Percentiles rank a stretch among this genome's conserved stretches.
Conservation (phyloP, 2,113 vertebrate species). For the Podarcis muralis region DNA sequence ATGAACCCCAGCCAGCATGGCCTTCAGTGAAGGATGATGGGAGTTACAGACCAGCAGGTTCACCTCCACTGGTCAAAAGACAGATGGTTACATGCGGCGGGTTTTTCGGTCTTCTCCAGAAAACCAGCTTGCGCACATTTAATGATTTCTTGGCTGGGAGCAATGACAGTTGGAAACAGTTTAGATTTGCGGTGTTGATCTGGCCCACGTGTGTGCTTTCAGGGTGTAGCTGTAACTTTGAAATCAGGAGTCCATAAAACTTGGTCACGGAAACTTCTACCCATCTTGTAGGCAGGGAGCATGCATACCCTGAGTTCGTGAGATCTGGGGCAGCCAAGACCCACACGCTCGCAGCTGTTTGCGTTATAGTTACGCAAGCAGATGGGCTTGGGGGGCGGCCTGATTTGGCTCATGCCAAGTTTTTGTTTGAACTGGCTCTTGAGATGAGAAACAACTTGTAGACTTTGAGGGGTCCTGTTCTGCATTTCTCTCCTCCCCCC, state of each 20-base stretch:
- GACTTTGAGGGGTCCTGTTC: not conserved
- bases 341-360: not conserved
- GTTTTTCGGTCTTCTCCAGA: not conserved
- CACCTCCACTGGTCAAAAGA: not conserved
- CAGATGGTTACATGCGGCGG: too few species aligned
- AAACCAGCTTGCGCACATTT: not conserved
- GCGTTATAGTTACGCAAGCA: not conserved
- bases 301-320: not conserved
- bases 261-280: not conserved
- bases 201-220: not conserved
- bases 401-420: not conserved
- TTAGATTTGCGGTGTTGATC: not conserved
- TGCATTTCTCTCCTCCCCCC: not conserved
- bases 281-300: not conserved
- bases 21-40: not conserved
- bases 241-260: not conserved
- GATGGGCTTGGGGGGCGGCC: not conserved
- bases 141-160: not conserved
- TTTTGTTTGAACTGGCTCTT: not conserved
- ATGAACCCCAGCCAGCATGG: not conserved
- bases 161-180: not conserved
- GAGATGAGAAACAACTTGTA: not conserved
- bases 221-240: too few species aligned
- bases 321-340: not conserved
- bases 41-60: not conserved